Evolutionary conservation across 2,888 invertebrate species (phyloP).

Genomic region (Harmothoe impar): DNA sequence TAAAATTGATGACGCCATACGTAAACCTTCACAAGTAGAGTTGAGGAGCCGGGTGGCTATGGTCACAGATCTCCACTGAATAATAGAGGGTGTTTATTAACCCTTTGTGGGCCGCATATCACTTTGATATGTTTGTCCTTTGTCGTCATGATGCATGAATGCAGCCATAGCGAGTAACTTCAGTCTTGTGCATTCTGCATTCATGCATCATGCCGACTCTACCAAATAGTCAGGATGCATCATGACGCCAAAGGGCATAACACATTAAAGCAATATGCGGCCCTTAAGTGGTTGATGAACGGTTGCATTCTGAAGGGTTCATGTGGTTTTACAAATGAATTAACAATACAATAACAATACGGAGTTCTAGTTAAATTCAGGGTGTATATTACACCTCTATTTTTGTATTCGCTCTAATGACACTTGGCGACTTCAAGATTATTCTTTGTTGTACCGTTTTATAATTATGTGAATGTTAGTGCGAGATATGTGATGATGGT

Average conservation of each 20-base stretch:
- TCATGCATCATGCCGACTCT: no score
- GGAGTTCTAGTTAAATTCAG: slow-evolving; percentile 9
- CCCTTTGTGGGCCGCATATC: no score
- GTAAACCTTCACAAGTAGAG: not conserved
- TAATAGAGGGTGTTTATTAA: not conserved
- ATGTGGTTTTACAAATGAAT: not conserved
- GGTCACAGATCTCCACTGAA: not conserved
- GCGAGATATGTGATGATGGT: slow-evolving; percentile 8
- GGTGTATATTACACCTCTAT: not conserved
- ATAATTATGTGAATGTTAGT: slow-evolving; percentile 54
- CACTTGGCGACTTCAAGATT: not conserved
- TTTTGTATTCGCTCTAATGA: slow-evolving; percentile 2
- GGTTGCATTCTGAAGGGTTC: not conserved
- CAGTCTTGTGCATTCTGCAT: no score
- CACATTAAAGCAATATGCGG: no score
- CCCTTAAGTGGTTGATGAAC: no score
- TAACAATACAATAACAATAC: not conserved
- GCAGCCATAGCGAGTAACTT: no score
- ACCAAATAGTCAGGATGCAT: no score
- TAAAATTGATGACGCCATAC: not conserved
- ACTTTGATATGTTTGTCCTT: no score
- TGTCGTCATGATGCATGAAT: no score
- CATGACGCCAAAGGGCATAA: no score
- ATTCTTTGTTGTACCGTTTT: slow-evolving; percentile 33
- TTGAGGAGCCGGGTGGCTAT: not conserved